Conservation (phyloP, 2,113 vertebrate genomes). For the Larimichthys crocea region DNA sequence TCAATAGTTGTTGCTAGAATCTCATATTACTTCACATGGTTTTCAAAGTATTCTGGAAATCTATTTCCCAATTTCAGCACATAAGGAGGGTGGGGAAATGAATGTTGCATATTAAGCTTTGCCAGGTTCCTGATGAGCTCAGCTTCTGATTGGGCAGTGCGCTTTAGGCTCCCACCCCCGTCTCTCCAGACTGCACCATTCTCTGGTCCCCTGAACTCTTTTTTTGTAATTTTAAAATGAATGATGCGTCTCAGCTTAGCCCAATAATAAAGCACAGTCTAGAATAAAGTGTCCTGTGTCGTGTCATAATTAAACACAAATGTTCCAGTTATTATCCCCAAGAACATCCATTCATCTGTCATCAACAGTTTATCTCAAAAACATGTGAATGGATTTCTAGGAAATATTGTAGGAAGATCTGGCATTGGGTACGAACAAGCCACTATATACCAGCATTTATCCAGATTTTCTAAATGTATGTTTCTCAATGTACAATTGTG, state of each 20-base stretch:
- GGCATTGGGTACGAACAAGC: not conserved
- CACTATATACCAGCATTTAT: not conserved
- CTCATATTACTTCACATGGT: constrained; percentile 71
- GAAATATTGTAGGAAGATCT: not conserved
- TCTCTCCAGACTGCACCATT: constrained; percentile 93
- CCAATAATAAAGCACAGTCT: constrained; percentile 99
- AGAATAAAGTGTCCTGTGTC: constrained; percentile 85
- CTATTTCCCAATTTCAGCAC: constrained; percentile 79
- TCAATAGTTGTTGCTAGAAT: constrained; percentile 68
- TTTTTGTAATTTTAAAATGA: constrained; percentile 98
- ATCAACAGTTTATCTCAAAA: not conserved
- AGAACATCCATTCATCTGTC: not conserved
- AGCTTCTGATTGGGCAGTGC: constrained; percentile 89
- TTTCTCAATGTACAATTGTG: constrained; percentile 11
- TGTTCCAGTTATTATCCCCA: not conserved
- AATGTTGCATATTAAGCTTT: constrained; percentile 83
- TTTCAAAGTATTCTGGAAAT: constrained; percentile 81
- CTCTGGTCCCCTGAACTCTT: constrained; percentile 97
- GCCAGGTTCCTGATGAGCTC: constrained; percentile 79
- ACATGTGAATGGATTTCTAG: not conserved
- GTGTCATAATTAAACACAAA: constrained; percentile 66
- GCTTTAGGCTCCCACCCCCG: constrained; percentile 87
- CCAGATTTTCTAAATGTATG: not conserved
- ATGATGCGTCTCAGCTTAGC: constrained; percentile 99
- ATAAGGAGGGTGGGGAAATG: constrained; percentile 78